Evolutionary conservation across 2,888 invertebrate species (phyloP).

Genomic region (Meganola albula): DNA sequence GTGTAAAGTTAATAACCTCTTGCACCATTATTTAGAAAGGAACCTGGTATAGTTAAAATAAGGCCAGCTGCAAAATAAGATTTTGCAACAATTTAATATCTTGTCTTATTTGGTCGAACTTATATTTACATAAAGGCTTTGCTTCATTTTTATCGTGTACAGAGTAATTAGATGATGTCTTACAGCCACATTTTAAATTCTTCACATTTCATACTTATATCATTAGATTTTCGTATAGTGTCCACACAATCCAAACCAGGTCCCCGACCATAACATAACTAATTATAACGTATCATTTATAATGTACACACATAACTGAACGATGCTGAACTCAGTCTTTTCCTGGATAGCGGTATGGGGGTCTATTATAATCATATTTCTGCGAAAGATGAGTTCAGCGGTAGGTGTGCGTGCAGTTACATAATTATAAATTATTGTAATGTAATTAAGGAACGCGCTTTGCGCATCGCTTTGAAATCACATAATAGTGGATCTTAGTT

Average conservation of each 20-base stretch:
- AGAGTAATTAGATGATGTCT: slow-evolving; percentile 14
- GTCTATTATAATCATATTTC: slow-evolving; percentile 7
- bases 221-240: slow-evolving; percentile 24
- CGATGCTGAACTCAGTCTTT: slow-evolving; percentile 20
- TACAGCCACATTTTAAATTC: slow-evolving; percentile 25
- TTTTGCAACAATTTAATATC: slow-evolving; percentile 19
- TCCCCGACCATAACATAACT: slow-evolving; percentile 43
- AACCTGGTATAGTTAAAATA: slow-evolving; percentile 30
- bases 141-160: slow-evolving; percentile 18
- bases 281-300: slow-evolving; percentile 43
- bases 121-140: slow-evolving; percentile 20
- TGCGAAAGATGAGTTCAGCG: slow-evolving; percentile 22
- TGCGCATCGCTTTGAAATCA: slow-evolving; percentile 71
- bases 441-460: slow-evolving; percentile 65
- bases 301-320: slow-evolving; percentile 41
- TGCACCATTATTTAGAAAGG: slow-evolving; percentile 41
- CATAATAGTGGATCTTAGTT: slow-evolving; percentile 74
- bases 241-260: slow-evolving; percentile 32
- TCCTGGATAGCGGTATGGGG: slow-evolving; percentile 12
- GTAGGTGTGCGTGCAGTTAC: slow-evolving; percentile 37
- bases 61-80: slow-evolving; percentile 36
- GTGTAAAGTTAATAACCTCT: slow-evolving; percentile 46
- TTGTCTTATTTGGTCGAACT: slow-evolving; percentile 28
- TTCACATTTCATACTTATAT: slow-evolving; percentile 26
- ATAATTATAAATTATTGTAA: slow-evolving; percentile 72